phyloP scores from a whole-genome alignment of 2,797 vertebrate species.

The Phaenicophaeus curvirostris region DNA sequence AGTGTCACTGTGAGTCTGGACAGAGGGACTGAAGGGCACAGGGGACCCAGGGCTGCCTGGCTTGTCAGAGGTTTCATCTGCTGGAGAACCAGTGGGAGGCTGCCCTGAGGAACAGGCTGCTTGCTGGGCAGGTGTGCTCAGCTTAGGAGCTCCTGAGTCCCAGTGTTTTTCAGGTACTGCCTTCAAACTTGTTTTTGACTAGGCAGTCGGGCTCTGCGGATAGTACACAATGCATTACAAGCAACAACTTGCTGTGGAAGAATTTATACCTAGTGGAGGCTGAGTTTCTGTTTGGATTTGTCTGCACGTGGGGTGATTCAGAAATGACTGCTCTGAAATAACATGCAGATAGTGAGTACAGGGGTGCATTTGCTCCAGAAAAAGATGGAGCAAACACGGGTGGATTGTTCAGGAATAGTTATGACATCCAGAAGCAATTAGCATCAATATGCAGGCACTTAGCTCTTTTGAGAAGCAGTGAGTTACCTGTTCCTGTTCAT shows the following conservation, averaged over 20 bases:
- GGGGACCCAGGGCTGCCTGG: neutral
- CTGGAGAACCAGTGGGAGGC: fast-evolving
- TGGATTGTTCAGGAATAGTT: neutral
- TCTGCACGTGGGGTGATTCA: fast-evolving
- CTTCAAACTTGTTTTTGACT: neutral
- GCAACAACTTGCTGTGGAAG: neutral
- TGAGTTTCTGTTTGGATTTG: neutral
- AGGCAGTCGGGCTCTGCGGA: neutral
- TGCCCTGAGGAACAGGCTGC: fast-evolving
- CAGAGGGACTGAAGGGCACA: neutral
- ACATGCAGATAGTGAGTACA: fast-evolving
- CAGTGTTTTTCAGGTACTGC: neutral
- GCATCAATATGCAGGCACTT: neutral
- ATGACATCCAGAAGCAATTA: neutral
- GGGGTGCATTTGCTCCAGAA: neutral
- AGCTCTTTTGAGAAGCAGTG: neutral
- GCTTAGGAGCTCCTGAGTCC: neutral
- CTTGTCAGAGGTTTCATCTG: neutral
- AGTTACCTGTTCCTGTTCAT: neutral
- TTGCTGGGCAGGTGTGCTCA: neutral
- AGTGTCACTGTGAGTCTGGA: fast-evolving
- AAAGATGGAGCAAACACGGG: neutral
- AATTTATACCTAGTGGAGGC: neutral
- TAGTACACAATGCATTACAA: neutral
- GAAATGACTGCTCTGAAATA: neutral